Conservation (phyloP, 2,797 vertebrate species). For the Poecilia wingei region DNA sequence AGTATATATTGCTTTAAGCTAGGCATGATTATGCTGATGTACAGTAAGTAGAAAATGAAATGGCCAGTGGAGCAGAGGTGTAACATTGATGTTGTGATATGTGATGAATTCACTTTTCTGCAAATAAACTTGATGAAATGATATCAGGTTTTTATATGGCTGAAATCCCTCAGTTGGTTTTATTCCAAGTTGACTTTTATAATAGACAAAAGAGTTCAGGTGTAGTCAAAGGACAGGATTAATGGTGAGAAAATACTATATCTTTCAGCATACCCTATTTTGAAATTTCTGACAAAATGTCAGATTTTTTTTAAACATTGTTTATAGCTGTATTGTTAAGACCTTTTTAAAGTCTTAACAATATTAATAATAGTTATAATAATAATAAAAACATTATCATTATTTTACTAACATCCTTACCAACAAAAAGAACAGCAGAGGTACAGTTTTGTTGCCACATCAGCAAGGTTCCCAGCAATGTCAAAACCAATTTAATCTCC, state of each 20-base stretch:
- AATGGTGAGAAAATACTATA: background rate
- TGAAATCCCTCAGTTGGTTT: conserved; percentile 27
- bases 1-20: conserved; percentile 19
- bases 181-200: conserved; percentile 32
- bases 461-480: background rate
- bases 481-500: conserved; percentile 3
- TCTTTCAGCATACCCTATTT: background rate
- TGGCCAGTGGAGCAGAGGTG: background rate
- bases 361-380: background rate
- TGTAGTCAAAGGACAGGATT: conserved; percentile 27
- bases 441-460: conserved; percentile 4
- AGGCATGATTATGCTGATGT: conserved; percentile 26
- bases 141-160: conserved; percentile 16
- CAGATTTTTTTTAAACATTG: background rate
- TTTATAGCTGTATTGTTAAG: background rate
- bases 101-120: conserved; percentile 30
- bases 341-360: background rate
- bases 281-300: background rate
- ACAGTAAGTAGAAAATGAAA: conserved; percentile 18
- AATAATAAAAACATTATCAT: background rate
- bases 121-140: conserved; percentile 47
- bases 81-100: conserved; percentile 29
- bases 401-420: background rate
- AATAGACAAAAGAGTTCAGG: conserved; percentile 35
- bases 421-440: background rate